Conservation (phyloP, 2,113 vertebrate species). For the Raja brachyura region DNA sequence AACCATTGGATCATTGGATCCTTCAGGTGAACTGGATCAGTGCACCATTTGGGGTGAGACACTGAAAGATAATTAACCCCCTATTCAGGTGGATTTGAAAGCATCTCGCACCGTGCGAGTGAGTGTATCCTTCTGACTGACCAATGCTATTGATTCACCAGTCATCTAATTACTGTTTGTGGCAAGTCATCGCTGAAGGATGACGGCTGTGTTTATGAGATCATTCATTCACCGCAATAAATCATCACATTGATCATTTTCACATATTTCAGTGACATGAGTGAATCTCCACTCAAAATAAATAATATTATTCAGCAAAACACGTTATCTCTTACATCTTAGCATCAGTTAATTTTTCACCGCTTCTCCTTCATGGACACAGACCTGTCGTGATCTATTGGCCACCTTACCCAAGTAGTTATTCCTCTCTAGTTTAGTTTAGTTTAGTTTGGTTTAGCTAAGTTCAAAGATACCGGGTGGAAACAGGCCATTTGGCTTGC, state of each 20-base stretch:
- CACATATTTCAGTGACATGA: not conserved
- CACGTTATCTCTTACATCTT: not conserved
- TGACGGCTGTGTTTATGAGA: not conserved
- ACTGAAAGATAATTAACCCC: not conserved
- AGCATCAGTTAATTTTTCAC: not conserved
- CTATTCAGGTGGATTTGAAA: not conserved
- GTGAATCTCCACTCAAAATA: not conserved
- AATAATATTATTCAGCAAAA: not conserved
- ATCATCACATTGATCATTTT: not conserved
- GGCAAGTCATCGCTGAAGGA: not conserved
- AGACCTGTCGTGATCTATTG: not conserved
- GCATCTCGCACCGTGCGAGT: not conserved
- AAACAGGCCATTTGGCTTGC: no score
- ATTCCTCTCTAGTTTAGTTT: not conserved
- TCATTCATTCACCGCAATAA: not conserved
- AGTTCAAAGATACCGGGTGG: no score
- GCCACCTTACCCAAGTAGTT: not conserved
- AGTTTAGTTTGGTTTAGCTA: no score
- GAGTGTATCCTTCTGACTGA: not conserved
- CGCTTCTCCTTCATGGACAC: not conserved
- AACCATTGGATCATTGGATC: not conserved
- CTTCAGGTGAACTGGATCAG: not conserved
- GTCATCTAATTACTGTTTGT: not conserved
- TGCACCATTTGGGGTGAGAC: not conserved
- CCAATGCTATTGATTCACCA: not conserved